Conservation (phyloP, 2,888 invertebrate species). For the Molanna angustata region DNA sequence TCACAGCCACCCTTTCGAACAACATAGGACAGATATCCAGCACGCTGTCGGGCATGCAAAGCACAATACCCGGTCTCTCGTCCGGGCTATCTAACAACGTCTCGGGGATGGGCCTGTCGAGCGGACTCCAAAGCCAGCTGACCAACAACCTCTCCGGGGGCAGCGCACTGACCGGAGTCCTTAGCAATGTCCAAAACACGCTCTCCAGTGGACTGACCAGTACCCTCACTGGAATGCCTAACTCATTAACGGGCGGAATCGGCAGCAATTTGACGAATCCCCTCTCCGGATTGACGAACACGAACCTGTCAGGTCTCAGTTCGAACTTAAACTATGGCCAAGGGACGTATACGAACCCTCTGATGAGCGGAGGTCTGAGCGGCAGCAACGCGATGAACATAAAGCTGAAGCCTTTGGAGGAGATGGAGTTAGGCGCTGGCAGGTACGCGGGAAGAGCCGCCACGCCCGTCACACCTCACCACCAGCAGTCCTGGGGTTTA, state of each 20-base stretch:
- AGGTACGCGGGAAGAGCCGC: slow-evolving; percentile 58
- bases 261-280: slow-evolving; percentile 41
- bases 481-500: slow-evolving; percentile 57
- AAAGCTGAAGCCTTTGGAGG: slow-evolving; percentile 71
- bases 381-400: slow-evolving; percentile 56
- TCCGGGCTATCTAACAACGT: slow-evolving; percentile 46
- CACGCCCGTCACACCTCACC: slow-evolving; percentile 64
- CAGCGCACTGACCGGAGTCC: slow-evolving; percentile 48
- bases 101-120: slow-evolving; percentile 44
- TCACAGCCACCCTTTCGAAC: slow-evolving; percentile 51
- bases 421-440: slow-evolving; percentile 64
- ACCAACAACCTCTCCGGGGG: slow-evolving; percentile 42
- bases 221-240: slow-evolving; percentile 48
- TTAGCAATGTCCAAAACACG: slow-evolving; percentile 49
- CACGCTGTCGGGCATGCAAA: slow-evolving; percentile 51
- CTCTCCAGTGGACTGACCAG: slow-evolving; percentile 48
- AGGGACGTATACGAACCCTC: slow-evolving; percentile 64
- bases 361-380: slow-evolving; percentile 55
- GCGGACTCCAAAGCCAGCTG: slow-evolving; percentile 49
- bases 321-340: slow-evolving; percentile 49
- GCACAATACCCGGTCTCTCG: slow-evolving; percentile 49
- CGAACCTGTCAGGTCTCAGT: slow-evolving; percentile 47
- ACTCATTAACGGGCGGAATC: slow-evolving; percentile 46
- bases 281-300: slow-evolving; percentile 46
- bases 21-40: slow-evolving; percentile 53